Evolutionary conservation across 64 coral and sea anemone species (phyloP).

Genomic region (Dendronephthya gigantea): DNA sequence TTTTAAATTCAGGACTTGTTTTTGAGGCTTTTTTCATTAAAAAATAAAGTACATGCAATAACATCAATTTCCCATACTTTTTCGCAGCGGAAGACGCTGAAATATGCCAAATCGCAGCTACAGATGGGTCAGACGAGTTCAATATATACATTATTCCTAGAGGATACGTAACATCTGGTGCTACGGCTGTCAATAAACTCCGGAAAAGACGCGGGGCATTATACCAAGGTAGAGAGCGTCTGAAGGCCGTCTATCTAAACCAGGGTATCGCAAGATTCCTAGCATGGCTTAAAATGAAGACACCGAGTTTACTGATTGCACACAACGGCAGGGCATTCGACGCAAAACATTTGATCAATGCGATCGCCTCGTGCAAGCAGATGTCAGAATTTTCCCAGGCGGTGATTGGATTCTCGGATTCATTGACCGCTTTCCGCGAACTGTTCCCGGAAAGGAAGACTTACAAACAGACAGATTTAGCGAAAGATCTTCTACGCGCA

Average conservation of each 20-base stretch:
- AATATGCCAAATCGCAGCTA: constrained; percentile 57
- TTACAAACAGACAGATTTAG: background rate
- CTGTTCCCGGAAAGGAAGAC: constrained; percentile 25
- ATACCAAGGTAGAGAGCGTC: constrained; percentile 10
- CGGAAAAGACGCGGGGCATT: background rate
- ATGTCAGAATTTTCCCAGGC: background rate
- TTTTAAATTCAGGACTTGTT: too few species aligned
- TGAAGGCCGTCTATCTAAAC: background rate
- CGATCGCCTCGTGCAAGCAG: background rate
- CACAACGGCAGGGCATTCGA: constrained; percentile 46
- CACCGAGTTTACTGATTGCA: constrained; percentile 29
- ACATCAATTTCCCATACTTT: background rate
- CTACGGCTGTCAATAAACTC: background rate
- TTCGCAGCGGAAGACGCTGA: constrained; percentile 31
- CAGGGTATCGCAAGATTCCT: background rate
- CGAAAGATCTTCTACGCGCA: constrained; percentile 9
- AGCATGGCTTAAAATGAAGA: constrained; percentile 17
- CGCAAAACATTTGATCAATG: constrained; percentile 44
- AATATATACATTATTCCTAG: constrained; percentile 30
- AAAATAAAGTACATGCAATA: too few species aligned
- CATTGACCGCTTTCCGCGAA: constrained; percentile 38
- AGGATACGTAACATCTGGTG: constrained; percentile 13
- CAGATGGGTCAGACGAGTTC: constrained; percentile 43
- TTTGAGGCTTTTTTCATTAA: too few species aligned
- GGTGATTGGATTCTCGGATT: constrained; percentile 41